Base-by-base conservation (phyloP, 30 jellyfish, hydroid and myxozoan genomes). In the Rhopilema esculentum region DNA sequence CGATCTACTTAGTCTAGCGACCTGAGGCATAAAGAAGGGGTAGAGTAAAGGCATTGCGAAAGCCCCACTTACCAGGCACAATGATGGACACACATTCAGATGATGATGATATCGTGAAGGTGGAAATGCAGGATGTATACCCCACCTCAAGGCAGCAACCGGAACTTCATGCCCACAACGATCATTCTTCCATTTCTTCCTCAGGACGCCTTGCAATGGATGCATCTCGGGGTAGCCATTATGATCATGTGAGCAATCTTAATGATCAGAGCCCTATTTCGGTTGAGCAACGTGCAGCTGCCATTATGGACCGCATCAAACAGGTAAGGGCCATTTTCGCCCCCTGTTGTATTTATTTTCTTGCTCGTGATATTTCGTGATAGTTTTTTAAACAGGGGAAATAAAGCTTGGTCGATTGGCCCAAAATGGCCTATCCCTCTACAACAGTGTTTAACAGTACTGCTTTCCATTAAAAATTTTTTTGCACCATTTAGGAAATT, bases 261-360 rank as follows among this genome's bases (percentile, higher is more conserved):
- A 68, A 49, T 7, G 87, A 76, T 22, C 94, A 85, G 67, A 76
- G 61, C 68, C 70, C 94, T 20, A 85, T 85, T 62, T 85, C 94
- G 24, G 94, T 85, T 7, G 94, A 85, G 70, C 94, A 85, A 40
- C 82, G 94, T 0, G 94, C 94, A 16, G 94, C 94, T 85, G 94
- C 94, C 88, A 85, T 85, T 61, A 85, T 85, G 94, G 94, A 85
- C 49, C 94, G 94, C 20, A 85, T 85, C 64, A 85, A 85, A 85
- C 94, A 85, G 94, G 94, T 85, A 65, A 19, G 84, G 31, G 29
- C 57, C 57, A 2, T 40, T 40, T 40, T 12, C 12, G 57, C 57
- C 57, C 57, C 57, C 57, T 40, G 57, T 40, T 40, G 57, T 40
- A 40, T 40, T 40, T 2, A 40, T 40, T 40, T 40, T 12, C 57